Evolutionary conservation across 2,797 vertebrate species (phyloP), one percentile per base, ranked within the genome.

Genomic region (Mus spretus): DNA sequence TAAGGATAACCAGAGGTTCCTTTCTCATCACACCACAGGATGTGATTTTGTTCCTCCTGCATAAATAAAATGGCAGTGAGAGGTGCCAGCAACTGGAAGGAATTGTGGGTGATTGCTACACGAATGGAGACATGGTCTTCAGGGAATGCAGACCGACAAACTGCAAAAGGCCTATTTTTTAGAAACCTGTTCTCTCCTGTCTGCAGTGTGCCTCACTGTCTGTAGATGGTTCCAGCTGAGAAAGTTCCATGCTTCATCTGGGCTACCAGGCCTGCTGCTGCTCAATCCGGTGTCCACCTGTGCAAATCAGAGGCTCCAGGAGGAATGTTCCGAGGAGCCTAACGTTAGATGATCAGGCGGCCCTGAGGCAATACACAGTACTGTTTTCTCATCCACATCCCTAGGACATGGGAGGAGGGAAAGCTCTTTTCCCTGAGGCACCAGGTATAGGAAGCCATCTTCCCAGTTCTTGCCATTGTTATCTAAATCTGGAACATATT

Each of bases 321-420:
- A 85, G 93, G 61, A 67, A 87, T 44, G 86, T 63, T 61, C 74
- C 31, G 53, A 92, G 20, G 65, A 93, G 81, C 13, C 44, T 79
- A 28, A 13, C 50, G 37, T 75, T 70, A 83, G 63, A 28, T 37
- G 55, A 84, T 31, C 24, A n/a, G 15, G 28, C 19, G 40, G 12
- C 34, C 53, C 13, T 26, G 61, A 57, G 80, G 74, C 50, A 14
- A 81, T 20, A 37, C 19, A 14, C 34, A 70, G 77, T 44, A 24
- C 70, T 78, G 44, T 40, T 92, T 93, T 79, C 75, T 84, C 87
- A 77, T 37, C 19, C 53, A 87, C 10, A 7, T 10, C 13, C 50
- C 37, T 85, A 80, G 14, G 4, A 28, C 50, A 22, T 4, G 37
- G 40, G 86, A 78, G 86, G 70, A 80, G 37, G 80, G 37, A 70